A percentile compares a stretch with the other conserved stretches of the same genome.
These are phyloP conservation scores for Henicopernis longicauda DNA, from an alignment of 2,113 vertebrate species.

Conservation along the genomic window DNA sequence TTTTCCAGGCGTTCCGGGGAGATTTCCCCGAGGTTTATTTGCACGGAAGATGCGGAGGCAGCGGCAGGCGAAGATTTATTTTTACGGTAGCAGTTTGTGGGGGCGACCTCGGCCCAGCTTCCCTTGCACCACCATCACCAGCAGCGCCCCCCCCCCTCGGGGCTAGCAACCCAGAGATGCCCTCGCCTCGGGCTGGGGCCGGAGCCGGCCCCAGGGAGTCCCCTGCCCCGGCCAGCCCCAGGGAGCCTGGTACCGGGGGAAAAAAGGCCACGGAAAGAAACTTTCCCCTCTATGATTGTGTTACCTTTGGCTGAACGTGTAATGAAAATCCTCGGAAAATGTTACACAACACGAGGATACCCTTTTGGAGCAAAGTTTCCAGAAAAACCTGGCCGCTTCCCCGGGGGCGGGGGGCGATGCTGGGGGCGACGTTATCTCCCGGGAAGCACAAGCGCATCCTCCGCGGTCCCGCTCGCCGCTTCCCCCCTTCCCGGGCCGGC, in stretches of 20 bases:
- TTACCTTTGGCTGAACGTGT: slow-evolving; percentile 43
- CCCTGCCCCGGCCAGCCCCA: neutral
- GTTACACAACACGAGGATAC: slow-evolving; percentile 58
- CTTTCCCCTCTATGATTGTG: slow-evolving; percentile 44
- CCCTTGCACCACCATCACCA: too few species aligned
- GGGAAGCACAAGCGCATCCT: neutral
- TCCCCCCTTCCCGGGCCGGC: neutral
- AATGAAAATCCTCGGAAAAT: slow-evolving; percentile 66
- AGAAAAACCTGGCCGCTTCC: slow-evolving; percentile 15
- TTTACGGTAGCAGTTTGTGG: neutral
- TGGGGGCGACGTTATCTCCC: neutral
- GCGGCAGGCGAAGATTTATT: neutral
- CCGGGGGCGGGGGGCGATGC: neutral
- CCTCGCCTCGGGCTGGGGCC: neutral
- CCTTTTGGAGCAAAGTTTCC: slow-evolving; percentile 52
- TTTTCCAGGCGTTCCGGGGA: neutral
- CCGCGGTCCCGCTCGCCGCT: neutral
- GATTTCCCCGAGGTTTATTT: neutral
- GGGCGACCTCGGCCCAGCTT: neutral
- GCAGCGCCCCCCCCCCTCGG: too few species aligned
- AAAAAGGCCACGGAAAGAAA: slow-evolving; percentile 46
- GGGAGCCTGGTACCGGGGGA: neutral
- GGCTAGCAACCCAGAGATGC: neutral
- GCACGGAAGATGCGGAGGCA: neutral
- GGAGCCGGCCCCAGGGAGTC: neutral